Evolutionary conservation across 2,113 vertebrate species (phyloP), one percentile per base, ranked within the genome.

Genomic region (Chaetorhynchus papuensis): DNA sequence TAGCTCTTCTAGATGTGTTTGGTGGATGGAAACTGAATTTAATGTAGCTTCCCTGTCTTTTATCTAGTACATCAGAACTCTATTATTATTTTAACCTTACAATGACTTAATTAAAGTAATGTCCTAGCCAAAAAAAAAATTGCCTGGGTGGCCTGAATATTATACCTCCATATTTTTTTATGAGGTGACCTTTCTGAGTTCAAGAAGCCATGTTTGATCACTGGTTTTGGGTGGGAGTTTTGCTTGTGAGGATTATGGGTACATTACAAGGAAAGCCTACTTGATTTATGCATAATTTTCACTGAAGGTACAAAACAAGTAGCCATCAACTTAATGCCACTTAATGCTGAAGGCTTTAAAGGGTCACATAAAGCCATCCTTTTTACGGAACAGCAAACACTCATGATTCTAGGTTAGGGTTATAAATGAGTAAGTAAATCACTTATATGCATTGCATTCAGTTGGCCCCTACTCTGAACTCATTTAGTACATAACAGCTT

Each of bases 111-210:
- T 93, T 90, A 85, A 87, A 41, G 27, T 47, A 78, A 86, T 61
- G 28, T 68, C n/a, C 47, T 42, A 81, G 93, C 79, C 50, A 95
- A 91, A 93, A 95, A 53, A 65, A 61, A 76, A 52, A 64, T 81
- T 77, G 85, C 53, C 61, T 94, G 94, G 76, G 76, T 90, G 90
- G 83, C 90, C 93, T 94, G 64, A 90, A 86, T 80, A 71, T 93
- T 93, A 92, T 64, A 89, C 18, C 49, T 30, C 31, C 37, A 10
- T 92, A 74, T 78, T 90, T 93, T 80, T 94, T 94, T n/a, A 84
- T 31, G 69, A 95, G n/a, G 37, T 93, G 90, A 89, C 93, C 93
- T 96, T 96, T 90, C 86, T 82, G 77, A 95, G 92, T 92, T 96
- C 89, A 94, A 82, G 80, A 90, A 93, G 75, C 33, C 37, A 71